Base-by-base conservation (phyloP, 2,888 invertebrate genomes). In the Entomobrya proxima region DNA sequence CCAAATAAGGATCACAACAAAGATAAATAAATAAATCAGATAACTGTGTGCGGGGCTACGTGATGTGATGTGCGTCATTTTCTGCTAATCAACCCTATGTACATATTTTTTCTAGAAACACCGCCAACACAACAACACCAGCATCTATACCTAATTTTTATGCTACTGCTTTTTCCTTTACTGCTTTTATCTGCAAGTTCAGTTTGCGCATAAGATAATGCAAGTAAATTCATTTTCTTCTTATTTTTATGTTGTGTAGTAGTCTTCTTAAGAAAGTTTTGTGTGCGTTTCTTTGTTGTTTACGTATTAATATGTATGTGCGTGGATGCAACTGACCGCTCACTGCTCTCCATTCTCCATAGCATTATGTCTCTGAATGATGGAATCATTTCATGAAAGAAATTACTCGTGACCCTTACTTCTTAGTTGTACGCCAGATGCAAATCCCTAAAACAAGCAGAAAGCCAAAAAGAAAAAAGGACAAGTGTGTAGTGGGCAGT, bases 371-470 rank as follows among this genome's bases (percentile, higher is more conserved):
- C n/a, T n/a, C n/a, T n/a, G n/a, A n/a, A n/a, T n/a, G n/a, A n/a
- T 32, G 35, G 35, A 37, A 37, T 64, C 35, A 64, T 64, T 64
- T 32, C 64, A 21, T 3, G 35, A 37, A 64, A 21, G 35, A 64
- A 64, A 64, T 64, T 64, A 64, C 64, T 64, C 64, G 64, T 64
- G 64, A 64, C 64, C 64, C 64, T 35, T 64, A 18, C 18, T 11
- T 27, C 30, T 15, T 15, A 15, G 13, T 30, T 32, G 58, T 30
- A 32, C 32, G 64, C 37, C 1, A 32, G 21, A 64, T 64, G 37
- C 64, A 64, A 64, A 64, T 64, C 64, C 37, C n/a, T 64, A 64
- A 11, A 9, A 64, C 64, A 64, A 64, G 64, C 64, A 64, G 37
- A 15, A 27, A 27, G 13, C 6, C 9, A 55, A 5, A 18, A 18